phyloP scores from a whole-genome alignment of 1,140 invertebrate species.

The Drosophila dunni region DNA sequence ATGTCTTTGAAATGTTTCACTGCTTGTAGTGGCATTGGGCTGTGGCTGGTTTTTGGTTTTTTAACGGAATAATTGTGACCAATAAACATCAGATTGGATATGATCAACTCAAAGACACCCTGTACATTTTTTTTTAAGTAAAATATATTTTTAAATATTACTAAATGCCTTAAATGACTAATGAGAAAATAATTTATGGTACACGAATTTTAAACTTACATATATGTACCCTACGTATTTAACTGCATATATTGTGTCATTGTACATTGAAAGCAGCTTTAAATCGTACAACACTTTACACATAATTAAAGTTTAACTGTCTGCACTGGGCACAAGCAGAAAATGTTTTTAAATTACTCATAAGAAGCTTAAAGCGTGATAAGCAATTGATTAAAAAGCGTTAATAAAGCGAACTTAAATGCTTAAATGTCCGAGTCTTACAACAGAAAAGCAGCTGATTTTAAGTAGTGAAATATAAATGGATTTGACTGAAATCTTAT shows the following conservation, averaged over 20 bases:
- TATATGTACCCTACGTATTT: too few species aligned
- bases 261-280: slow-evolving; percentile 6
- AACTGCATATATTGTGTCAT: background rate
- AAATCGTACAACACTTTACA: background rate
- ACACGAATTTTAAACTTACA: too few species aligned
- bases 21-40: slow-evolving; percentile 49
- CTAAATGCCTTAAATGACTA: too few species aligned
- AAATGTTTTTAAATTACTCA: slow-evolving; percentile 20
- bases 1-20: slow-evolving; percentile 76
- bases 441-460: background rate
- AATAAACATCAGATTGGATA: background rate
- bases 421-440: background rate
- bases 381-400: slow-evolving; percentile 4
- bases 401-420: background rate
- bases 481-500: too few species aligned
- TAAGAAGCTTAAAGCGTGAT: slow-evolving; percentile 33
- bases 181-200: too few species aligned
- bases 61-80: slow-evolving; percentile 39
- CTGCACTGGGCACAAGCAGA: background rate
- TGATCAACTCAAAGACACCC: background rate
- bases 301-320: slow-evolving; percentile 22
- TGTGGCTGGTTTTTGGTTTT: slow-evolving; percentile 58
- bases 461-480: background rate
- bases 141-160: too few species aligned
- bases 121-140: background rate